phyloP scores from a whole-genome alignment of 2,113 vertebrate species.

The Rhinolophus ferrumequinum region DNA sequence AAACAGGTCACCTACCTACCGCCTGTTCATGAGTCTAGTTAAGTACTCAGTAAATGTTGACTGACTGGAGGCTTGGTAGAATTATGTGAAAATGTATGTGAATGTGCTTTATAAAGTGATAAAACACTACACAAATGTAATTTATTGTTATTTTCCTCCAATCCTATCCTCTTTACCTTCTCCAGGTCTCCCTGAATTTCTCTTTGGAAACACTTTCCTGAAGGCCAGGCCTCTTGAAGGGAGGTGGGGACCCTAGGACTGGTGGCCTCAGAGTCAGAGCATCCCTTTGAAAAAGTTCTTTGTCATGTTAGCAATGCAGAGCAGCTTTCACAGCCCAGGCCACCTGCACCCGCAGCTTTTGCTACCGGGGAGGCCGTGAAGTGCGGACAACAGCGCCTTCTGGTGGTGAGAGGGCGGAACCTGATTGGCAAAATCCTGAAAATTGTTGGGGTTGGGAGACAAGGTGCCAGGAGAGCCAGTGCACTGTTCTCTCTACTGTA shows the following conservation, averaged over 20 bases:
- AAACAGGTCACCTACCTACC: background rate
- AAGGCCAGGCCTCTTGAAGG: background rate
- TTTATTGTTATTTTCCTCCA: background rate
- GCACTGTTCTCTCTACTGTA: background rate
- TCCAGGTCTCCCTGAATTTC: background rate
- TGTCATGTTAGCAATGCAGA: background rate
- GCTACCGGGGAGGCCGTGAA: background rate
- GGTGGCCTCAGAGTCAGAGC: background rate
- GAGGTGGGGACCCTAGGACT: background rate
- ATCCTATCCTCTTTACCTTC: background rate
- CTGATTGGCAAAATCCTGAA: background rate
- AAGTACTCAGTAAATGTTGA: background rate
- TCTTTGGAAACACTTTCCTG: background rate
- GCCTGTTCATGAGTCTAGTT: background rate
- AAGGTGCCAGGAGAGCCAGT: background rate
- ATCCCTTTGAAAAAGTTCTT: background rate
- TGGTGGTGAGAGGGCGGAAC: background rate
- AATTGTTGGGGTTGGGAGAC: fast-evolving
- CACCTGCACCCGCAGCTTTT: background rate
- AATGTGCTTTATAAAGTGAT: background rate
- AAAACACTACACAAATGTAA: background rate
- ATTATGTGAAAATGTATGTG: background rate
- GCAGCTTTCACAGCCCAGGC: fast-evolving
- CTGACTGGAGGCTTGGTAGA: background rate
- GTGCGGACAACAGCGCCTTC: background rate